phyloP scores from a whole-genome alignment of 2,888 invertebrate species.

The Linyphia triangularis region DNA sequence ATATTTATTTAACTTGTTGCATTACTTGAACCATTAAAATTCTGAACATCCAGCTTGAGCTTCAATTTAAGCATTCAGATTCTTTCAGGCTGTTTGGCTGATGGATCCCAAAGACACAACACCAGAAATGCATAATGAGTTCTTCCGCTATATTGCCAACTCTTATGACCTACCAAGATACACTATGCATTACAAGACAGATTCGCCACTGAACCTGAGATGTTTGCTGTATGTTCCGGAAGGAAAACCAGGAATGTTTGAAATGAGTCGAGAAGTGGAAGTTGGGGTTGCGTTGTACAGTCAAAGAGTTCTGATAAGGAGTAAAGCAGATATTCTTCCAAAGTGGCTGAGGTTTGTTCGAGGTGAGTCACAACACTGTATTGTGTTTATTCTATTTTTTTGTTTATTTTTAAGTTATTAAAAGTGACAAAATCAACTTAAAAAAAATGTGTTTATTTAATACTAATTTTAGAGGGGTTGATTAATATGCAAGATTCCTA shows the following conservation, averaged over 20 bases:
- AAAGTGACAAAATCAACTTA: too few species aligned
- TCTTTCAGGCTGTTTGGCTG: conserved; percentile 91
- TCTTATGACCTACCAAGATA: conserved; percentile 93
- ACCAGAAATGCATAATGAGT: conserved; percentile 92
- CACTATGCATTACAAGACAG: conserved; percentile 93
- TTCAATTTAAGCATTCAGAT: neutral
- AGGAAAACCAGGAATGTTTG: conserved; percentile 93
- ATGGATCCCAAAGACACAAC: conserved; percentile 93
- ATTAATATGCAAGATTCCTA: too few species aligned
- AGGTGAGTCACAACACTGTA: too few species aligned
- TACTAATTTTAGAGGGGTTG: too few species aligned
- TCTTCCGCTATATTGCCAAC: conserved; percentile 89
- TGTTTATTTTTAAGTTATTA: too few species aligned
- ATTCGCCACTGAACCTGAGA: conserved; percentile 93
- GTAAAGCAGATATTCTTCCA: conserved; percentile 92
- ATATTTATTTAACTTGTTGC: neutral
- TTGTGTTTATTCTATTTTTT: too few species aligned
- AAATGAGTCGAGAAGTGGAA: conserved; percentile 91
- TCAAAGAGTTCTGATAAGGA: conserved; percentile 94
- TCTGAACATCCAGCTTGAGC: neutral
- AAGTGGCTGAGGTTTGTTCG: conserved; percentile 97
- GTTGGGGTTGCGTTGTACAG: conserved; percentile 94
- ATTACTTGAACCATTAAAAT: too few species aligned
- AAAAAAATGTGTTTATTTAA: too few species aligned
- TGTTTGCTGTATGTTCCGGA: conserved; percentile 96